These are phyloP conservation scores for Nomada lathburiana DNA, from an alignment of 2,888 invertebrate genomes.

Conservation along the genomic window DNA sequence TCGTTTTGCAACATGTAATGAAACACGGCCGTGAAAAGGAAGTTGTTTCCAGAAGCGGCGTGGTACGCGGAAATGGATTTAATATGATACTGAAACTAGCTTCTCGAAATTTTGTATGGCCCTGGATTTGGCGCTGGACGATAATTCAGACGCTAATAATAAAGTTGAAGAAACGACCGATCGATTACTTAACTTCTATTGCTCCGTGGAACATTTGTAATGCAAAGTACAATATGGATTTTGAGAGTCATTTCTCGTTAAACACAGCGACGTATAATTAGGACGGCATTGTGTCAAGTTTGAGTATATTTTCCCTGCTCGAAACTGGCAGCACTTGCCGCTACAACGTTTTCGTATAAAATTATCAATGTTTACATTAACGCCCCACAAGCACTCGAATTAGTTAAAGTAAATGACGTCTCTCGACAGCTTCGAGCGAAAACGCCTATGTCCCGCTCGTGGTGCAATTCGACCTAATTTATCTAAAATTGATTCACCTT, in stretches of 20 bases:
- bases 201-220: too few relatives aligned
- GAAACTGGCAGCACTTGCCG: background rate
- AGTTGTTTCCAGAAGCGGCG: background rate
- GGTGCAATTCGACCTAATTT: background rate
- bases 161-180: too few relatives aligned
- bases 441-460: background rate
- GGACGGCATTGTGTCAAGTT: background rate
- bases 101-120: background rate
- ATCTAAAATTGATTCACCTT: background rate
- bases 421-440: background rate
- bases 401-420: background rate
- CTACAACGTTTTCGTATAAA: constrained; percentile 1
- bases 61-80: background rate
- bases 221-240: too few relatives aligned
- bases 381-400: background rate
- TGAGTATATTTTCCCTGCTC: background rate
- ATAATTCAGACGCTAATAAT: too few relatives aligned
- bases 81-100: background rate
- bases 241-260: background rate
- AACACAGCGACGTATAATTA: background rate
- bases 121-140: background rate
- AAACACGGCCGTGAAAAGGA: constrained; percentile 1
- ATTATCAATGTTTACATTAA: constrained; percentile 13
- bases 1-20: constrained; percentile 3
- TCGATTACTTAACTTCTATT: too few relatives aligned